A percentile compares a stretch with the other conserved stretches of the same genome.
Evolutionary conservation across 2,888 invertebrate species (phyloP).

Genomic region (Nymphalis urticae): DNA sequence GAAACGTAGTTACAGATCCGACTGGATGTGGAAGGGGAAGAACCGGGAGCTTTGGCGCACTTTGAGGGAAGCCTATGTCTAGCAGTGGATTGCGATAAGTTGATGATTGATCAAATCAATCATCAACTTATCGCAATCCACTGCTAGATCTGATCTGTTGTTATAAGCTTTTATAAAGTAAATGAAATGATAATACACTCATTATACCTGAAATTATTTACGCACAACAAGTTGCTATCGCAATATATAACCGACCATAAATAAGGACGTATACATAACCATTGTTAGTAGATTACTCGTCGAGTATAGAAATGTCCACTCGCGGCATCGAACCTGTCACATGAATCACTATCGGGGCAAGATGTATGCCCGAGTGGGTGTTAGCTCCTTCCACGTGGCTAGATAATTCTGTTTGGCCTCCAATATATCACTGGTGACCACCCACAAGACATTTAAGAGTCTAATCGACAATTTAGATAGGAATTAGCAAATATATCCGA

Average conservation of each 20-base stretch:
- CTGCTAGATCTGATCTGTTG: too few species aligned
- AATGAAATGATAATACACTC: neutral
- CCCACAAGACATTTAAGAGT: conserved; percentile 24
- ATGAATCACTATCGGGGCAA: conserved; percentile 35
- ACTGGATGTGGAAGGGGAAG: too few species aligned
- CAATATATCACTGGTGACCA: conserved; percentile 34
- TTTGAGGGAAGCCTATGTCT: too few species aligned
- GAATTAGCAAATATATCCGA: conserved; percentile 8
- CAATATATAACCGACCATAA: neutral
- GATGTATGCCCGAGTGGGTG: conserved; percentile 34
- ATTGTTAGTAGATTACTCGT: conserved; percentile 16
- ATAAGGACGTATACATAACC: conserved; percentile 8
- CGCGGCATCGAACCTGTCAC: conserved; percentile 27
- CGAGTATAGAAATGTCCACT: conserved; percentile 27
- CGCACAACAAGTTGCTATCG: neutral
- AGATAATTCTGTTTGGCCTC: conserved; percentile 32
- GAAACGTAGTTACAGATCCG: too few species aligned
- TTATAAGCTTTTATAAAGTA: too few species aligned
- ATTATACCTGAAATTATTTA: neutral
- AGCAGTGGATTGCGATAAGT: too few species aligned
- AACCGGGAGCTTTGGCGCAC: too few species aligned
- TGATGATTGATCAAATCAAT: too few species aligned
- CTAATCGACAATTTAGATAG: conserved; percentile 25
- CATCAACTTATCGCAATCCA: too few species aligned
- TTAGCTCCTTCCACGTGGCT: conserved; percentile 34